Conservation (phyloP, 2,113 vertebrate genomes). For the Gymnarchus niloticus region DNA sequence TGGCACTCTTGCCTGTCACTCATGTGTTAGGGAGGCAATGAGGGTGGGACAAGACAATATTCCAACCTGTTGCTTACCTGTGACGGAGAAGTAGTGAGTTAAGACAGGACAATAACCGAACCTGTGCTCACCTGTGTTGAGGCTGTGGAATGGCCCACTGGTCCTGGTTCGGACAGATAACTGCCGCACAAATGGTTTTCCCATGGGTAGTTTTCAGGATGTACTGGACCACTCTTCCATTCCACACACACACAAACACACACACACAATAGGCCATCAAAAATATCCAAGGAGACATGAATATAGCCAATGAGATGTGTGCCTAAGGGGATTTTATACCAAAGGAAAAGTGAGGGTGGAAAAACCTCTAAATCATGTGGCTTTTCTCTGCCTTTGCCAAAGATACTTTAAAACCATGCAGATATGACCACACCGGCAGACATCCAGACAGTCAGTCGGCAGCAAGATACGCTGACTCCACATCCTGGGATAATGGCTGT, state of each 20-base stretch:
- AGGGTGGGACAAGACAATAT: too few relatives aligned
- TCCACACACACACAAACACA: constrained; percentile 53
- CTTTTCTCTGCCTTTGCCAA: not conserved
- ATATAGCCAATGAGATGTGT: not conserved
- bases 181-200: constrained; percentile 55
- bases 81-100: too few relatives aligned
- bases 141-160: constrained; percentile 49
- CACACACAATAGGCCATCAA: constrained; percentile 21
- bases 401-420: not conserved
- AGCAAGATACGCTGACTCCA: not conserved
- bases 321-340: not conserved
- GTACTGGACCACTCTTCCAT: constrained; percentile 59
- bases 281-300: not conserved
- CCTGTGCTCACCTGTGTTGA: constrained; percentile 53
- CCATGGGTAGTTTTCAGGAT: constrained; percentile 56
- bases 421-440: not conserved
- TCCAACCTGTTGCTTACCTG: too few relatives aligned
- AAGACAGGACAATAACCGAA: not conserved
- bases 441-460: not conserved
- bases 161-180: constrained; percentile 54
- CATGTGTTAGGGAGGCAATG: not conserved
- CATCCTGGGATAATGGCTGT: not conserved
- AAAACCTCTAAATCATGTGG: not conserved
- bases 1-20: not conserved
- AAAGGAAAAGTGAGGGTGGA: not conserved